These are phyloP conservation scores for Bryconaethiops microstoma DNA, from an alignment of 2,797 vertebrate species.

Conservation along the genomic window DNA sequence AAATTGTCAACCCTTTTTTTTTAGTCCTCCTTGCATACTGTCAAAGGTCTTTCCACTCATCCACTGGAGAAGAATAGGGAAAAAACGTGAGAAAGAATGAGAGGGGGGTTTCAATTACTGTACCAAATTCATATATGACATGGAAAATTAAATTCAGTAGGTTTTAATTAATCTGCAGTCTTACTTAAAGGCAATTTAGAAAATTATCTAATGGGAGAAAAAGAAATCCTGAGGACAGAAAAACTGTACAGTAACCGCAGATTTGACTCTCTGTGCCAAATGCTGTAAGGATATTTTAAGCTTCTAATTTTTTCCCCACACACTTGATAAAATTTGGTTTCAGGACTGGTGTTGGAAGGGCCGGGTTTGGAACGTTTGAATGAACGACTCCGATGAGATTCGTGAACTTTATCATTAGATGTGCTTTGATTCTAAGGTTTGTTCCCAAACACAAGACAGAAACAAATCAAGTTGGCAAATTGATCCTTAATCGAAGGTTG, in stretches of 20 bases:
- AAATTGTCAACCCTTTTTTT: background rate
- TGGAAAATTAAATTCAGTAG: slow-evolving; percentile 77
- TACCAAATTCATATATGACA: slow-evolving; percentile 71
- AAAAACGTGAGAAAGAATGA: slow-evolving; percentile 63
- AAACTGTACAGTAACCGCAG: slow-evolving; percentile 41
- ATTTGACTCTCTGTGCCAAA: slow-evolving; percentile 38
- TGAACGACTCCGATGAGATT: background rate
- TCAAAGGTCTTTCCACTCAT: slow-evolving; percentile 60
- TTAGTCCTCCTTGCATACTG: background rate
- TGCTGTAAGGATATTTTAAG: slow-evolving; percentile 36
- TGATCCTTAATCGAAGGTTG: background rate
- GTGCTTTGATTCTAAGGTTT: background rate
- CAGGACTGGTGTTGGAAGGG: background rate
- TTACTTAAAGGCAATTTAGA: slow-evolving; percentile 82
- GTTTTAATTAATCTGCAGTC: slow-evolving; percentile 82
- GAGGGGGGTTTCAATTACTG: slow-evolving; percentile 76
- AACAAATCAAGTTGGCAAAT: background rate
- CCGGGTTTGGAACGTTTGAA: background rate
- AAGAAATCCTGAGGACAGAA: slow-evolving; percentile 65
- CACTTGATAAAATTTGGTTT: slow-evolving; percentile 4
- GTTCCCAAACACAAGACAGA: background rate
- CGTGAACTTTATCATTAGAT: background rate
- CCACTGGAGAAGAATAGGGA: slow-evolving; percentile 33
- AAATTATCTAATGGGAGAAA: slow-evolving; percentile 71
- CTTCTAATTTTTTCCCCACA: background rate